Base-by-base conservation (phyloP, 2,113 vertebrate species). In the Antechinus flavipes region DNA sequence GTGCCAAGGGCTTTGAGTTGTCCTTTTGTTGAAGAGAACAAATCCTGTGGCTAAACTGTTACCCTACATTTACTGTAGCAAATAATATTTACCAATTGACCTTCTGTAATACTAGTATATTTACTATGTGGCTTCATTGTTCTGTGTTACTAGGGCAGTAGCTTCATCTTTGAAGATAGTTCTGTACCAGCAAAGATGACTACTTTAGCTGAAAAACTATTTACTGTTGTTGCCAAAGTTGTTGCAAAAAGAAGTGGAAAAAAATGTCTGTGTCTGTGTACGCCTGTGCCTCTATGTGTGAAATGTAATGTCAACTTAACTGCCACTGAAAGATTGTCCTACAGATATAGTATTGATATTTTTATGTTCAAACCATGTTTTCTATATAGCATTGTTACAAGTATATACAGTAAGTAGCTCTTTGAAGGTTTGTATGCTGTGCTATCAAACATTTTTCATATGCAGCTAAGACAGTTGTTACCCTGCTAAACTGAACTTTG, bases 361-460 rank as follows among this genome's bases (percentile, higher is more conserved):
- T 99, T 98, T 98, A 98, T 98, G 99, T 99, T 98, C 98, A 96
- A 96, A 94, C 98, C 97, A 98, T 98, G 98, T 99, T 98, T 99
- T 98, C 93, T 99, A 98, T 98, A 98, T 99, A 49, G 35, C 98
- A 95, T 98, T 98, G 98, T 99, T 98, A 98, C 97, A 97, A 97
- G 98, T 98, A 98, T 97, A 98, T 97, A 97, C 84, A 0, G 55
- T 98, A 98, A 0, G 55, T 98, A 98, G 98, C 98, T 98, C 94
- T 99, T 98, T 98, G 98, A 98, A 99, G 97, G 98, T 99, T 99
- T 99, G 98, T 99, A 99, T 98, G 98, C 98, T 98, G 97, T 98
- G 97, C 98, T 98, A 93, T 98, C 93, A 97, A 95, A 97, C 96
- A 97, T 98, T 98, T 99, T 99, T 98, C 97, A 96, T 97, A 98